phyloP scores from a whole-genome alignment of 2,113 vertebrate species.

The Ochotona princeps region DNA sequence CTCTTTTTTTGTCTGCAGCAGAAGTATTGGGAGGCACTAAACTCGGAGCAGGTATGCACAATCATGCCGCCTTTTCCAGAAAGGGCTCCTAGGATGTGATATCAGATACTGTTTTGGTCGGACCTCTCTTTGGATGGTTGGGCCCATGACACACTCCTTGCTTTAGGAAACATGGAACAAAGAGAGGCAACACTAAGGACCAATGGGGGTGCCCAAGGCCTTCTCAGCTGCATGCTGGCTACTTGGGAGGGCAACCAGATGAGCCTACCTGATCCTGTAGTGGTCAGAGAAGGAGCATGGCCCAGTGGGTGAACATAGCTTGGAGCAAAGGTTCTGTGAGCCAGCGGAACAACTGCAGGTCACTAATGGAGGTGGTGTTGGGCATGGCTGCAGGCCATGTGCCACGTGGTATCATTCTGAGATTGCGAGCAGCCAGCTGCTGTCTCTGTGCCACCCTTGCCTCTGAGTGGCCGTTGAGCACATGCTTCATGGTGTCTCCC shows the following conservation, averaged over 20 bases:
- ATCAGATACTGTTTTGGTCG: slow-evolving; percentile 38
- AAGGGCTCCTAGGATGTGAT: slow-evolving; percentile 46
- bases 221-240: neutral
- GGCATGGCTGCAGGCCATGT: neutral
- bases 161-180: neutral
- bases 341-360: neutral
- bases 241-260: neutral
- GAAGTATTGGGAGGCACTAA: slow-evolving; percentile 74
- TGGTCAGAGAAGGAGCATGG: neutral
- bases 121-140: neutral
- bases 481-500: neutral
- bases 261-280: neutral
- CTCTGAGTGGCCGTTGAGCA: neutral
- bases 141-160: neutral
- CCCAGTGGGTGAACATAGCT: neutral
- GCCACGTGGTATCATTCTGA: neutral
- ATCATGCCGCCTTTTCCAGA: neutral
- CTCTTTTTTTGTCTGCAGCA: slow-evolving; percentile 65
- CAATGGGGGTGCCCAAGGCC: neutral
- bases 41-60: slow-evolving; percentile 72
- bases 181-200: neutral
- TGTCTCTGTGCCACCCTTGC: neutral
- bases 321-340: neutral
- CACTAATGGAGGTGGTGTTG: neutral
- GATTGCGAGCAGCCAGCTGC: neutral